These are phyloP conservation scores for Dendroctonus valens DNA, from an alignment of 1,140 invertebrate genomes.

Conservation along the genomic window DNA sequence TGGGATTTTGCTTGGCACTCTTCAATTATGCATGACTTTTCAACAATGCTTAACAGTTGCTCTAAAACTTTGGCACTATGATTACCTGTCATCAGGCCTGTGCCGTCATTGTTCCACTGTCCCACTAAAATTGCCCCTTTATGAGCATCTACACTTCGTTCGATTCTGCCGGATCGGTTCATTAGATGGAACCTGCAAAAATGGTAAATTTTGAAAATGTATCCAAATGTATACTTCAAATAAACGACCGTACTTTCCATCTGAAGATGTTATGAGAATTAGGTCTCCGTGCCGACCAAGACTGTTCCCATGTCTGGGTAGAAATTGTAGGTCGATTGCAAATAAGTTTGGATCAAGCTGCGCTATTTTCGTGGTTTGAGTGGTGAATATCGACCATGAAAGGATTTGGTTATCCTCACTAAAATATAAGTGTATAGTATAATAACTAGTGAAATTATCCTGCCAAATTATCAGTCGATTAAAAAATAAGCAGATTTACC, in stretches of 20 bases:
- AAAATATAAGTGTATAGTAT: slow-evolving; percentile 34
- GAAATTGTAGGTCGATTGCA: slow-evolving; percentile 86
- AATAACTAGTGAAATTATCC: no score
- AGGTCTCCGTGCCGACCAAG: slow-evolving; percentile 75
- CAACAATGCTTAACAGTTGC: neutral
- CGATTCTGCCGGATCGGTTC: slow-evolving; percentile 84
- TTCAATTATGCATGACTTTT: no score
- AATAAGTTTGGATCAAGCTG: slow-evolving; percentile 80
- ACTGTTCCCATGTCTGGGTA: slow-evolving; percentile 56
- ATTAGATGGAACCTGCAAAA: slow-evolving; percentile 73
- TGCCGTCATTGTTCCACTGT: slow-evolving; percentile 91
- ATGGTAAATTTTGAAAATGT: neutral
- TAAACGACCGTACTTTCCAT: slow-evolving; percentile 62
- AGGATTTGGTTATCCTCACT: slow-evolving; percentile 90
- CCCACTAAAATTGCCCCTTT: slow-evolving; percentile 83
- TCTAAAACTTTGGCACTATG: no score
- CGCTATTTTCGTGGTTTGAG: slow-evolving; percentile 72
- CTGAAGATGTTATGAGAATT: slow-evolving; percentile 84
- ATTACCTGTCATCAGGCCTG: slow-evolving; percentile 81
- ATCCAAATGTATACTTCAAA: neutral
- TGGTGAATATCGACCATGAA: slow-evolving; percentile 81
- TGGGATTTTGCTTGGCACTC: no score
- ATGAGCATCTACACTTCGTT: slow-evolving; percentile 91
- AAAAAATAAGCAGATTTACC: slow-evolving; percentile 55
- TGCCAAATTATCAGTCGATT: no score